Evolutionary conservation across 2,113 vertebrate species (phyloP).

Genomic region (Serinus canaria): DNA sequence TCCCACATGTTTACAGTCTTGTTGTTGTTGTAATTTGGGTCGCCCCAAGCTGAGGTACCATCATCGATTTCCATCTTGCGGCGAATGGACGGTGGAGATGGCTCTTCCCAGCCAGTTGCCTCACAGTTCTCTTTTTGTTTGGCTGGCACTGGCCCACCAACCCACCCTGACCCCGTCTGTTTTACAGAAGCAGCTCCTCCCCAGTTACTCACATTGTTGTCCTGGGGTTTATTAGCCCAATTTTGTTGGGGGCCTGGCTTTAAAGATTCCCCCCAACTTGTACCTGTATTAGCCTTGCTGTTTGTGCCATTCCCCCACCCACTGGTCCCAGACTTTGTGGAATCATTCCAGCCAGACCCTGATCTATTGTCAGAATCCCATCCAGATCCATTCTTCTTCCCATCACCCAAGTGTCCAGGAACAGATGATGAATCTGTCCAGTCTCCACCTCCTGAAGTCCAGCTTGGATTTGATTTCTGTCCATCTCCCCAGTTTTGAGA

Average conservation of each 20-base stretch:
- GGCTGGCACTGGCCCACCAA: conserved; percentile 79
- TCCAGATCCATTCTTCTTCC: conserved; percentile 86
- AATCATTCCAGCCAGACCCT: conserved; percentile 78
- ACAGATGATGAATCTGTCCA: conserved; percentile 76
- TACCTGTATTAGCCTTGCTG: conserved; percentile 77
- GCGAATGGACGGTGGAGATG: conserved; percentile 92
- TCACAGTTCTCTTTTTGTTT: conserved; percentile 86
- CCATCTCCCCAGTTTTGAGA: conserved; percentile 88
- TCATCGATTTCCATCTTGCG: conserved; percentile 99
- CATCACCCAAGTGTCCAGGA: conserved; percentile 81
- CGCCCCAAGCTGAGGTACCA: conserved; percentile 97
- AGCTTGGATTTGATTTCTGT: conserved; percentile 84
- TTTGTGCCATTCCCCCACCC: conserved; percentile 79
- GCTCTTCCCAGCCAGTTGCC: conserved; percentile 95
- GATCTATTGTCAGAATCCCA: conserved; percentile 82
- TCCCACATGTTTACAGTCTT: conserved; percentile 98
- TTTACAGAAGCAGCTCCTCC: conserved; percentile 91
- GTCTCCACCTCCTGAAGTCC: conserved; percentile 82
- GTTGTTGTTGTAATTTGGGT: conserved; percentile 86
- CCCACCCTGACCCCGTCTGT: conserved; percentile 86
- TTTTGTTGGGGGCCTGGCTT: conserved; percentile 83
- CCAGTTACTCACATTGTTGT: conserved; percentile 87
- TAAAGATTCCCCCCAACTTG: conserved; percentile 87
- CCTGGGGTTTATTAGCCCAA: conserved; percentile 90
- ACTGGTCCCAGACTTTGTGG: conserved; percentile 73